phyloP scores from a whole-genome alignment of 2,888 invertebrate species.

The Parnassius mnemosyne region DNA sequence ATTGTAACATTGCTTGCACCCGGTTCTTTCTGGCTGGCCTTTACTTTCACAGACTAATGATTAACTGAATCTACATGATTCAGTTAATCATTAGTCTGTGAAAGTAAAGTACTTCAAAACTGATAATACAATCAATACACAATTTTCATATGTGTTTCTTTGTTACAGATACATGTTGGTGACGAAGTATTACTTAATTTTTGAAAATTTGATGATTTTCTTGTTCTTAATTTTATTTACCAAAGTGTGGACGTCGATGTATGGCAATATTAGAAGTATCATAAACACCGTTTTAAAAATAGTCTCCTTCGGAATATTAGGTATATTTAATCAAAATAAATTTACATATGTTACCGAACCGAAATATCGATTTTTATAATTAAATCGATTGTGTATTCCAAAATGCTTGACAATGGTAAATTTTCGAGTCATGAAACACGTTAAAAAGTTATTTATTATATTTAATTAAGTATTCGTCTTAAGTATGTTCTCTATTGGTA shows the following conservation, averaged over 20 bases:
- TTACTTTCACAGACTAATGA: no score
- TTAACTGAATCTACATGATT: no score
- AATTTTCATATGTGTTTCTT: not conserved
- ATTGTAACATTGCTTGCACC: no score
- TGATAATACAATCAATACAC: no score
- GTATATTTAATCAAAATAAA: not conserved
- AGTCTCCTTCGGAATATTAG: not conserved
- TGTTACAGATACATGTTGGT: constrained; percentile 30
- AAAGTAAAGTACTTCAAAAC: no score
- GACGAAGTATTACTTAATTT: constrained; percentile 26
- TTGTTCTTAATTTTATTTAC: constrained; percentile 13
- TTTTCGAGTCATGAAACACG: constrained; percentile 9
- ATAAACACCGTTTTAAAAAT: not conserved
- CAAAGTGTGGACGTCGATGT: constrained; percentile 16
- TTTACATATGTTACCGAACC: not conserved
- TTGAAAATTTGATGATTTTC: constrained; percentile 9
- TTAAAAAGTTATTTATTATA: constrained; percentile 30
- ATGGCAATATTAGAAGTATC: not conserved
- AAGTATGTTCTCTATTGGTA: constrained; percentile 45
- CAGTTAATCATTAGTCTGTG: no score
- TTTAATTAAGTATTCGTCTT: constrained; percentile 19
- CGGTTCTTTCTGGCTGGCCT: no score
- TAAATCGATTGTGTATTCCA: constrained; percentile 16
- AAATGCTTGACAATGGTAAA: constrained; percentile 19
- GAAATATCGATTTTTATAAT: constrained; percentile 2